Conservation (phyloP, 2,113 vertebrate species). For the Crypturellus undulatus region DNA sequence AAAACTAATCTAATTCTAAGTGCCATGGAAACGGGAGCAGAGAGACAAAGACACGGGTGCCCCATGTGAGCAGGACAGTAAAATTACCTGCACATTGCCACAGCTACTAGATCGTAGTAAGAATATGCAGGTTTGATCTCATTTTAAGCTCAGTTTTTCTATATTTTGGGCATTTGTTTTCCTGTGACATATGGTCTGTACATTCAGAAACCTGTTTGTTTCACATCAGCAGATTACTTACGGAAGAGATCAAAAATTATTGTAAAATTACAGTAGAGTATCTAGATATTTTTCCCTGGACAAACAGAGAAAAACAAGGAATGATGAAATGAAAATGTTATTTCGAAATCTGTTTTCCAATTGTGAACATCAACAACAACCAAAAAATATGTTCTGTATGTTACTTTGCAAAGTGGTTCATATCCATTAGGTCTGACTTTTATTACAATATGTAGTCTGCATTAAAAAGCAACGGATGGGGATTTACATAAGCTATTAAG, state of each 20-base stretch:
- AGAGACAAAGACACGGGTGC: conserved; percentile 81
- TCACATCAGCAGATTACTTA: conserved; percentile 4
- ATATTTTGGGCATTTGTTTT: not conserved
- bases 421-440: not conserved
- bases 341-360: not conserved
- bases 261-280: not conserved
- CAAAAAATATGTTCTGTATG: not conserved
- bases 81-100: conserved; percentile 61
- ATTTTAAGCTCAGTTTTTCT: conserved; percentile 29
- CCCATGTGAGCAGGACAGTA: conserved; percentile 57
- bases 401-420: not conserved
- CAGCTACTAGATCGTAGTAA: conserved; percentile 35
- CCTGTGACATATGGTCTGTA: not conserved
- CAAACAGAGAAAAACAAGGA: conserved; percentile 12
- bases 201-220: not conserved
- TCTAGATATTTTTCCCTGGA: not conserved
- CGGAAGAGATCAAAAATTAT: not conserved
- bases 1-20: conserved; percentile 80
- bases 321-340: not conserved
- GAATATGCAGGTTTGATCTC: not conserved
- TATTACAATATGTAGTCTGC: not conserved
- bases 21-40: conserved; percentile 88
- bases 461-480: not conserved
- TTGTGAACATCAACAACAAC: not conserved
- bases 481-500: conserved; percentile 31